These are phyloP conservation scores for Heliopora coerulea DNA, from an alignment of 92 coral and sea anemone genomes.

Conservation along the genomic window DNA sequence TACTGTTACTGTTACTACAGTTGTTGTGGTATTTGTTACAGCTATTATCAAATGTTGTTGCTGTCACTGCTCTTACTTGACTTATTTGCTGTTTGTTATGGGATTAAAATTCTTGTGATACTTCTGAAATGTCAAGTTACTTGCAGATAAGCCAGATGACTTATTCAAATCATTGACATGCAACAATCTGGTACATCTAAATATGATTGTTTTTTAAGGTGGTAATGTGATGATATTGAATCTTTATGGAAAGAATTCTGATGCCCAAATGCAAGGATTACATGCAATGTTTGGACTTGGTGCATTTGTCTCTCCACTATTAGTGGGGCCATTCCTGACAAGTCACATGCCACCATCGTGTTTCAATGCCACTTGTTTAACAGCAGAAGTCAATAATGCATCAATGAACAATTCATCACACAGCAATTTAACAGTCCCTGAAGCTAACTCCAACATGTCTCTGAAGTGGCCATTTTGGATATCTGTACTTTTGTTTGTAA, in stretches of 20 bases:
- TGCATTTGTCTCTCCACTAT: constrained; percentile 75
- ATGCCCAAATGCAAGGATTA: constrained; percentile 74
- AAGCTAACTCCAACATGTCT: constrained; percentile 6
- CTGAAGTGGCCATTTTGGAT: constrained; percentile 81
- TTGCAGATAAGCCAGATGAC: no score
- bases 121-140: no score
- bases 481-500: constrained; percentile 58
- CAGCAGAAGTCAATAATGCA: background rate
- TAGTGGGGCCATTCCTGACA: constrained; percentile 71
- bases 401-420: background rate
- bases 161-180: no score
- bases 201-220: constrained; percentile 63
- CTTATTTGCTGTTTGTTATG: no score
- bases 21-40: no score
- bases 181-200: no score
- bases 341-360: background rate
- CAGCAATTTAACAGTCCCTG: background rate
- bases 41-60: no score
- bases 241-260: constrained; percentile 75
- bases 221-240: constrained; percentile 80
- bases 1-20: no score
- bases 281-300: constrained; percentile 90
- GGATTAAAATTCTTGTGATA: no score
- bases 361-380: background rate
- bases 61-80: no score